Percentiles rank a stretch among this genome's conserved stretches.
Evolutionary conservation across 2,888 invertebrate genomes (phyloP).

Genomic region (Nephrotoma appendiculata): DNA sequence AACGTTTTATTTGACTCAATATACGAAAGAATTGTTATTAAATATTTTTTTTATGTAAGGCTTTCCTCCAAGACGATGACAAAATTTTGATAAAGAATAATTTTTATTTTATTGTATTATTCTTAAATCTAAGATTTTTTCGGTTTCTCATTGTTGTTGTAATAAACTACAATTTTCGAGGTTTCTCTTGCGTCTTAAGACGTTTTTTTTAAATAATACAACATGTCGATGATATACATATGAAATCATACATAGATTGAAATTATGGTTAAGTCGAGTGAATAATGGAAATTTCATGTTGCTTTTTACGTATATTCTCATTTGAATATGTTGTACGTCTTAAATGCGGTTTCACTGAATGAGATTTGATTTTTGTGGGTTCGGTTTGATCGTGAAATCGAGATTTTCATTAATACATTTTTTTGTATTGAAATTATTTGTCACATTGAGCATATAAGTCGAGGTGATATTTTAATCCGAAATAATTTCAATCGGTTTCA

Average conservation of each 20-base stretch:
- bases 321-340: neutral
- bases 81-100: neutral
- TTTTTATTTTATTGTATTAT: neutral
- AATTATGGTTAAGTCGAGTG: neutral
- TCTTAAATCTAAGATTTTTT: neutral
- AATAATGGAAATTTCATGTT: neutral
- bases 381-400: neutral
- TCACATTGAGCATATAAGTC: neutral
- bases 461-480: neutral
- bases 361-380: neutral
- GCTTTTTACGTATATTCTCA: neutral
- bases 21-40: neutral
- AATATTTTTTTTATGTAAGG: neutral
- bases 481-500: neutral
- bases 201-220: neutral
- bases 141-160: neutral
- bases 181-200: neutral
- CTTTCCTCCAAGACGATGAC: neutral
- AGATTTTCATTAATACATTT: neutral
- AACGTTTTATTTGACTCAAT: neutral
- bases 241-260: neutral
- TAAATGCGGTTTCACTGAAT: neutral
- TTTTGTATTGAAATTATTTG: neutral
- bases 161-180: neutral
- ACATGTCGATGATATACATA: neutral